Evolutionary conservation across 2,113 vertebrate species (phyloP), one percentile per base, ranked within the genome.

Genomic region (Cynopterus brachyotis): DNA sequence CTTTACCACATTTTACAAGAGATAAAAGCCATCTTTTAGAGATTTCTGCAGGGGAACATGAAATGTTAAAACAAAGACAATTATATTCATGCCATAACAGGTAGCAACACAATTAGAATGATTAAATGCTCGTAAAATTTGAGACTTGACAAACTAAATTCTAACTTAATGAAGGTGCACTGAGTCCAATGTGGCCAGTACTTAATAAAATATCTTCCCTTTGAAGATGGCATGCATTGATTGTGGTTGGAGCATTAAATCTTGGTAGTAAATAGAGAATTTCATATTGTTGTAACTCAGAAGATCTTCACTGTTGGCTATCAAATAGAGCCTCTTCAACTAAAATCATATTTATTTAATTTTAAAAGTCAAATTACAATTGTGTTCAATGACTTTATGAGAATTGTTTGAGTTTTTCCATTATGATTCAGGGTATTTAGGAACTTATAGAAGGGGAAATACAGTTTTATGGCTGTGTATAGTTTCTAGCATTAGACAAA

Each of bases 1-100:
- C 70, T 67, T 92, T 82, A 92, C 22, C 32, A 4, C 28, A 55
- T 0, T 13, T 81, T 83, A 15, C 45, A 67, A 40, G 80, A 85
- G 19, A 12, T 32, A 55, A 96, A 97, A 45, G 53, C 40, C 2
- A 2, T 2, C 0, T 16, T 75, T 96, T 57, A 91, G 55, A 19
- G 9, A n/a, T 89, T 78, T 42, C 50, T 94, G 20, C 22, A 91
- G 30, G 92, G 26, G 3, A 94, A 84, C 3, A 62, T 3, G 15
- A 97, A 94, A 95, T 37, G 2, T 16, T 67, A 70, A 97, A 89
- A 28, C 11, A 37, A 96, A 67, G 32, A 57, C 66, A 82, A 62
- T 47, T 84, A 17, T 26, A 93, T 55, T 17, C 24, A 57, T 37
- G 7, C 32, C 66, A 95, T 30, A 93, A 15, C 19, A 97, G 28